phyloP scores from a whole-genome alignment of 2,888 invertebrate species.

The Theodoxus fluviatilis region DNA sequence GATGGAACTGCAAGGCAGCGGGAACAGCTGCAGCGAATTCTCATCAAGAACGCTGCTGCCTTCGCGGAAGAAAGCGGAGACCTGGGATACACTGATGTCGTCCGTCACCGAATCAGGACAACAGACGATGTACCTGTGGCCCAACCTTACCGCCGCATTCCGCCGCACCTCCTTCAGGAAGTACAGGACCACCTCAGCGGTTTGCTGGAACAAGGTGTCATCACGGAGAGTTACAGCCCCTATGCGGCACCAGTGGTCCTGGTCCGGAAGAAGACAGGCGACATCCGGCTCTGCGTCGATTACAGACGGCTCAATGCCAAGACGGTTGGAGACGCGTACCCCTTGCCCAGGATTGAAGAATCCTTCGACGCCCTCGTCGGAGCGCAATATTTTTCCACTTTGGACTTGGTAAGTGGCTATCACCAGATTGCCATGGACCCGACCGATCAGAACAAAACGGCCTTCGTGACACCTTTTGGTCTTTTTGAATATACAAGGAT shows the following conservation, averaged over 20 bases:
- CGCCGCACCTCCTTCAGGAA: slow-evolving; percentile 1
- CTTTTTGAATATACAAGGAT: no score
- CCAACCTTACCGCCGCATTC: not conserved
- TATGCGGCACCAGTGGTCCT: slow-evolving; percentile 2
- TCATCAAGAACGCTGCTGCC: not conserved
- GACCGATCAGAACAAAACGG: no score
- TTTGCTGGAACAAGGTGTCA: not conserved
- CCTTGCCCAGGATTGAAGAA: no score
- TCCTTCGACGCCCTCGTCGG: no score
- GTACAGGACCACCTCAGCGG: slow-evolving; percentile 13
- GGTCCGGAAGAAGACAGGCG: slow-evolving; percentile 17
- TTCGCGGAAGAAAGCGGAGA: not conserved
- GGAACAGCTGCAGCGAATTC: not conserved
- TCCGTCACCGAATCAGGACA: slow-evolving; percentile 1
- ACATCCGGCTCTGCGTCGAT: slow-evolving; percentile 7
- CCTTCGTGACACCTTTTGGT: no score
- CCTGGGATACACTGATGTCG: slow-evolving; percentile 15
- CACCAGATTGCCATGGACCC: no score
- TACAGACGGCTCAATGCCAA: slow-evolving; percentile 3
- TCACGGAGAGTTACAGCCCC: slow-evolving; percentile 12
- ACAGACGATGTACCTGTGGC: not conserved
- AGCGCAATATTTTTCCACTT: no score
- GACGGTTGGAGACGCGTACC: not conserved
- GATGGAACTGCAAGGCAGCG: slow-evolving; percentile 9
- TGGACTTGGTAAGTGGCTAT: no score